Evolutionary conservation across 35 echinoderm and acorn worm species (phyloP), one percentile per base, ranked within the genome.

Genomic region (Patiria miniata): DNA sequence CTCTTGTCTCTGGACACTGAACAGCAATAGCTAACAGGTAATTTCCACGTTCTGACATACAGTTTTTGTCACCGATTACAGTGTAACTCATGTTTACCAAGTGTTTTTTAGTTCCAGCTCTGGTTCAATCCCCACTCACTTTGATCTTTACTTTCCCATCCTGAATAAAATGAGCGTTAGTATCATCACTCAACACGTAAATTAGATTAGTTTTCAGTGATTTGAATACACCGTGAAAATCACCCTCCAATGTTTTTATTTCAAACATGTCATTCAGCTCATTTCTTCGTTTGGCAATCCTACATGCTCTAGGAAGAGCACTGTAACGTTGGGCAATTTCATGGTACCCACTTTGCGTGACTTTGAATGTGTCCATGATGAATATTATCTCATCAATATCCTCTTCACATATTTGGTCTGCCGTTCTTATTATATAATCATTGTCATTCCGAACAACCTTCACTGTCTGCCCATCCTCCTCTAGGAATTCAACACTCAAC

Each of bases 341-440:
- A 87, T 92, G 84, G 65, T 87, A 92, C 16, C 55, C 77, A 34
- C 56, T 17, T 77, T 92, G 55, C 19, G 54, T 47, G n/a, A 91
- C 76, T 28, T 87, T 77, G 58, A 52, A 68, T 7, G 26, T 18
- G 52, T 92, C 90, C 90, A 92, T 92, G 8, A 92, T 86, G 58
- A 87, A 92, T 82, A 92, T 81, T 26, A 91, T 79, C 18, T 87
- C 82, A 83, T 92, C 84, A 19, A 80, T 37, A 58, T 79, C 82
- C 23, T 80, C 73, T 78, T 68, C 36, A 68, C 16, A 34, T 34
- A 36, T 81, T 80, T 40, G 40, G 33, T n/a, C n/a, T n/a, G n/a
- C n/a, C n/a, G n/a, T n/a, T n/a, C 65, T 18, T 38, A 17, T 0
- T 18, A 19, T 40, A 33, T 81, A 2, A 34, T 54, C 23, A 15